Conservation (phyloP, 2,888 invertebrate genomes). For the Mamestra brassicae region DNA sequence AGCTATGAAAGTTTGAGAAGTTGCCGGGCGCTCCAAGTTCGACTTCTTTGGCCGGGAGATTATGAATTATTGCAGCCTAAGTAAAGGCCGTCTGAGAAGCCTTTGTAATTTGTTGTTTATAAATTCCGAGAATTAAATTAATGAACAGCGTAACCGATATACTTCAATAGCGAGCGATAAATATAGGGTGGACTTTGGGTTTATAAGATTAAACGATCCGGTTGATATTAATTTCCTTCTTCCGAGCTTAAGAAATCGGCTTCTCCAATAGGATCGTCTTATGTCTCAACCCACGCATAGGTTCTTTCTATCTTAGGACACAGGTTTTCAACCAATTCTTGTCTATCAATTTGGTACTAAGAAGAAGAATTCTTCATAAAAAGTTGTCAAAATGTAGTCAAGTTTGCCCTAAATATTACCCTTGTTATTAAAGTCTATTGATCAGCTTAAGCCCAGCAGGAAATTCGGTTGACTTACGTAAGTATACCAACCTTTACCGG, state of each 20-base stretch:
- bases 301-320: background rate
- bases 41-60: slow-evolving; percentile 73
- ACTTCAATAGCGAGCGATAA: slow-evolving; percentile 40
- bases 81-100: slow-evolving; percentile 63
- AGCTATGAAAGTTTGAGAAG: slow-evolving; percentile 75
- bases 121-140: slow-evolving; percentile 49
- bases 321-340: background rate
- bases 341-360: background rate
- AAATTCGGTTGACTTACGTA: background rate
- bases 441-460: background rate
- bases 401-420: background rate
- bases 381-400: background rate
- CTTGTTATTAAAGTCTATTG: background rate
- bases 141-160: slow-evolving; percentile 53
- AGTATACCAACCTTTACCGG: background rate
- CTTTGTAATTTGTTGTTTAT: slow-evolving; percentile 66
- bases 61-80: slow-evolving; percentile 75
- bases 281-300: too few relatives aligned
- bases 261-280: background rate
- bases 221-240: slow-evolving; percentile 6
- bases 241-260: background rate
- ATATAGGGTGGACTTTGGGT: slow-evolving; percentile 22
- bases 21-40: slow-evolving; percentile 66
- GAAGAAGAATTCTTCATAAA: background rate
- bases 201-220: slow-evolving; percentile 17